These are phyloP conservation scores for Rhincodon typus DNA, from an alignment of 2,797 vertebrate genomes.

Conservation along the genomic window DNA sequence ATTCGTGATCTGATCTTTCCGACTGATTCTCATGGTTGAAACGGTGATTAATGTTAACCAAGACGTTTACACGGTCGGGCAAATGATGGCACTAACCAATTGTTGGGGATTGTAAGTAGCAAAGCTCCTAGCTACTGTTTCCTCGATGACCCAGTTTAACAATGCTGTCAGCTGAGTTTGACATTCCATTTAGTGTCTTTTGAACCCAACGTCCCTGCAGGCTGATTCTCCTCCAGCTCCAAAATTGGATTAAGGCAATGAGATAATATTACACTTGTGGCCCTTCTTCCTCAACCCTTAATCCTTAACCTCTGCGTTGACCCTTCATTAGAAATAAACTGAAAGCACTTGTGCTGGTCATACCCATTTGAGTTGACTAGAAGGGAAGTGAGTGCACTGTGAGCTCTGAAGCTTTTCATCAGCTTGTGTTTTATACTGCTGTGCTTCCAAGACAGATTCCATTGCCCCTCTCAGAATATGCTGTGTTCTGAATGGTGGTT, in stretches of 20 bases:
- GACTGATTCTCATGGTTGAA: background rate
- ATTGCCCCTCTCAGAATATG: background rate
- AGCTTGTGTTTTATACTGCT: background rate
- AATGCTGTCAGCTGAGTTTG: constrained; percentile 1
- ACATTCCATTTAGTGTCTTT: background rate
- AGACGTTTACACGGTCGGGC: no score
- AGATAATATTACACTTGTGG: background rate
- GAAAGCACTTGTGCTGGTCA: background rate
- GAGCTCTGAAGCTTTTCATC: background rate
- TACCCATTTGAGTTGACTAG: background rate
- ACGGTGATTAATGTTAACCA: background rate
- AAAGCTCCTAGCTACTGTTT: background rate
- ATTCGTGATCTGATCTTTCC: background rate
- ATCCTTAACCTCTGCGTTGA: background rate
- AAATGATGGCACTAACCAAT: background rate
- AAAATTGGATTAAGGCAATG: background rate
- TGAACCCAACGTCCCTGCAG: background rate
- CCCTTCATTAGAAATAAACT: background rate
- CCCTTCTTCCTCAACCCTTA: background rate
- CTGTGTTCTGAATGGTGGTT: background rate
- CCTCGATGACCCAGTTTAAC: background rate
- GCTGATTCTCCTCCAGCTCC: background rate
- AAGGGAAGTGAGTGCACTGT: background rate
- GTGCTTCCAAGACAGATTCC: background rate
- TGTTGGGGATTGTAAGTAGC: background rate